Percentiles rank a stretch among this genome's conserved stretches.
Conservation (phyloP, 2,888 invertebrate species). For the Tolmerus cingulatus region DNA sequence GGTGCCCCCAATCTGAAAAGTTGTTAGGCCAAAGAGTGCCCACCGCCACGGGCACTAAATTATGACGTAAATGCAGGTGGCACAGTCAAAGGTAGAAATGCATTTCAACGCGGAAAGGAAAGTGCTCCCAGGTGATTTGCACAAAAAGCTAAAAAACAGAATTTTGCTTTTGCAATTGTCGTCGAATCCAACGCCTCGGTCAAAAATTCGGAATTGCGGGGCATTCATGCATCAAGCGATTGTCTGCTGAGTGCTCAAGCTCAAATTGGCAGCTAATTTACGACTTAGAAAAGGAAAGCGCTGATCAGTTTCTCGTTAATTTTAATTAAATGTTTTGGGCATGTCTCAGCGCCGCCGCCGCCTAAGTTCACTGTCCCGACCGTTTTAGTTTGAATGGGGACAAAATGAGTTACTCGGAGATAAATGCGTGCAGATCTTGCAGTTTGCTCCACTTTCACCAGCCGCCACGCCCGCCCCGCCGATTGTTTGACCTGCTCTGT, state of each 20-base stretch:
- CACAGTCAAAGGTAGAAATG: neutral
- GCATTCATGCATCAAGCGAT: neutral
- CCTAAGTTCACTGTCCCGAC: neutral
- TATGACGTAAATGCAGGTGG: neutral
- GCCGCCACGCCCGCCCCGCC: neutral
- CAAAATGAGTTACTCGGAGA: neutral
- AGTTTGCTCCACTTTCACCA: neutral
- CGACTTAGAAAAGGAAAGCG: neutral
- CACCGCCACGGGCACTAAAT: neutral
- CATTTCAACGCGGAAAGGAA: conserved; percentile 9
- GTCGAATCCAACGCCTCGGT: neutral
- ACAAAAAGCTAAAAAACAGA: neutral
- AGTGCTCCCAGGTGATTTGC: neutral
- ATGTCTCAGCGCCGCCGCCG: neutral
- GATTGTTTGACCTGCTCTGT: neutral
- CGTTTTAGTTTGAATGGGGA: neutral
- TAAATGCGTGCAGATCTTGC: neutral
- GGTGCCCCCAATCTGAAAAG: neutral
- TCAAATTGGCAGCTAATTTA: neutral
- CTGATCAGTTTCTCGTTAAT: conserved; percentile 1
- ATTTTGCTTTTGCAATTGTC: neutral
- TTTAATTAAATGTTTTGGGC: conserved; percentile 4
- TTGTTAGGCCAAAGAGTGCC: neutral
- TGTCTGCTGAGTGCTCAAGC: neutral
- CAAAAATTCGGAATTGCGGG: neutral